These are phyloP conservation scores for Neodon shergylaensis DNA, from an alignment of 2,113 vertebrate species.

Conservation along the genomic window DNA sequence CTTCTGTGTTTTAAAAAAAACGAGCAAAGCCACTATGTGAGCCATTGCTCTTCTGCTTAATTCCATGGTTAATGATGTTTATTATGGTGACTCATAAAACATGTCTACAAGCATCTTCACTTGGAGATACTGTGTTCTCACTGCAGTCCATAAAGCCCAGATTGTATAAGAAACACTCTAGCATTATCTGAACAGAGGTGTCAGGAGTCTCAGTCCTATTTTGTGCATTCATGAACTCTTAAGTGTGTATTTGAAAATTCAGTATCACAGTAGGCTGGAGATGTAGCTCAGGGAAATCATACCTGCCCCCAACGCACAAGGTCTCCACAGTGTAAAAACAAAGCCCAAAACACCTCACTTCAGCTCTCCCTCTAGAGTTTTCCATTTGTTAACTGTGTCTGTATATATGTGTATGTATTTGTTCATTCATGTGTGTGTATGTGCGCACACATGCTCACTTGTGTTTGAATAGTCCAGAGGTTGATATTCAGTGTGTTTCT, in stretches of 20 bases:
- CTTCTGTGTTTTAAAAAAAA: background rate
- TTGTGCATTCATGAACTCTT: background rate
- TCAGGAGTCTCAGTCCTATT: background rate
- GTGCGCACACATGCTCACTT: background rate
- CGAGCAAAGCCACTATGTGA: background rate
- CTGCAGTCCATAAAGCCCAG: background rate
- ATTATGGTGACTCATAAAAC: background rate
- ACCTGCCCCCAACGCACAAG: background rate
- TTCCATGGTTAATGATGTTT: background rate
- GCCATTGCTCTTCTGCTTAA: background rate
- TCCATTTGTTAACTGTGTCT: background rate
- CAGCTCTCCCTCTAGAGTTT: conserved; percentile 6
- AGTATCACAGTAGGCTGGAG: background rate
- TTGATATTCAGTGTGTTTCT: background rate
- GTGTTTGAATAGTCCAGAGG: background rate
- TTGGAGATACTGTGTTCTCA: background rate
- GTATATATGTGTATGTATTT: background rate
- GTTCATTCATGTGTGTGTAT: background rate
- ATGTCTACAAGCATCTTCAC: background rate
- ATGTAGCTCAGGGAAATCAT: background rate
- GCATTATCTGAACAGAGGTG: background rate
- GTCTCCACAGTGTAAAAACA: background rate
- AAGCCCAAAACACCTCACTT: background rate
- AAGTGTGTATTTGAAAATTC: background rate
- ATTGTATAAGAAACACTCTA: background rate